Percentiles rank a stretch among this genome's conserved stretches.
phyloP scores from a whole-genome alignment of 2,888 invertebrate species.

The Sthenelais limicola region DNA sequence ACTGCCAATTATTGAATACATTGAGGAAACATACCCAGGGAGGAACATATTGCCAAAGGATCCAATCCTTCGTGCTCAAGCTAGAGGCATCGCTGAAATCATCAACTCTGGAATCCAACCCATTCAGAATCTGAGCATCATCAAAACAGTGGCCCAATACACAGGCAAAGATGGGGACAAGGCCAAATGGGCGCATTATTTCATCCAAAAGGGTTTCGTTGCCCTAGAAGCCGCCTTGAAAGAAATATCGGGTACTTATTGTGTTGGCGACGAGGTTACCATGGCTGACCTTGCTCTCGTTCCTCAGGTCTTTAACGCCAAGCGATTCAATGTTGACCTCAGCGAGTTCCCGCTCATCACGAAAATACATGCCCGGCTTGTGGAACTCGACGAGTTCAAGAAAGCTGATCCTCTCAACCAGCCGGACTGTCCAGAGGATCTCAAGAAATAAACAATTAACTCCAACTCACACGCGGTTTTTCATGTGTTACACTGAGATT shows the following conservation, averaged over 20 bases:
- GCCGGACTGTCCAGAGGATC: constrained; percentile 89
- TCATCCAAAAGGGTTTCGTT: constrained; percentile 90
- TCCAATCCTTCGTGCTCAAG: constrained; percentile 83
- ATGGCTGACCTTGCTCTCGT: constrained; percentile 95
- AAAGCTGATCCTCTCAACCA: constrained; percentile 92
- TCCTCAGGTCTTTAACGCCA: constrained; percentile 95
- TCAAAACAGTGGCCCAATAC: constrained; percentile 41
- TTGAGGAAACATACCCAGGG: constrained; percentile 87
- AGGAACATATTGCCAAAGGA: constrained; percentile 92
- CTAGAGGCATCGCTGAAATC: constrained; percentile 81
- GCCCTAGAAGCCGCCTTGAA: constrained; percentile 91
- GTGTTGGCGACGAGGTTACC: constrained; percentile 93
- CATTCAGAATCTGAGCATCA: constrained; percentile 77
- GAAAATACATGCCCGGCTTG: constrained; percentile 88
- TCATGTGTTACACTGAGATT: no score
- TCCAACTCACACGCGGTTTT: no score
- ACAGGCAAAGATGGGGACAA: constrained; percentile 75
- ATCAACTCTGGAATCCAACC: constrained; percentile 97
- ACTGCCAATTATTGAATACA: constrained; percentile 88
- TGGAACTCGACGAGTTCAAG: constrained; percentile 90
- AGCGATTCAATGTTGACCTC: constrained; percentile 93
- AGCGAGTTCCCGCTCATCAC: constrained; percentile 90
- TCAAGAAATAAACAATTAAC: constrained; percentile 9
- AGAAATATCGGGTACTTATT: constrained; percentile 83
- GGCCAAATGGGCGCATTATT: constrained; percentile 93